Evolutionary conservation across 2,113 vertebrate species (phyloP), one percentile per base, ranked within the genome.

Genomic region (Macroglossus sobrinus): DNA sequence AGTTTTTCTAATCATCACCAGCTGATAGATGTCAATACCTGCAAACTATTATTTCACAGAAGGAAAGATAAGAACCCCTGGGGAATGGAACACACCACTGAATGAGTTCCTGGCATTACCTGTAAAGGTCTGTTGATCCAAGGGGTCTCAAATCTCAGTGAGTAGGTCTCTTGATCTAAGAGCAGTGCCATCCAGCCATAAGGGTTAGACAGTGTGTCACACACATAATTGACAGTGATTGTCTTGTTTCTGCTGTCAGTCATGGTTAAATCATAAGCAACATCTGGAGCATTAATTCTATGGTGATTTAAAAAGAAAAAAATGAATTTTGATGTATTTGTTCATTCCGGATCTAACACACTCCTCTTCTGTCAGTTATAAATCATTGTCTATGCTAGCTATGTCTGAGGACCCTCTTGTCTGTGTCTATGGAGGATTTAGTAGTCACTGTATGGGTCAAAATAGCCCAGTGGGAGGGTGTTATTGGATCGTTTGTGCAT

Each of bases 111-210:
- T 0, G 13, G 0, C 22, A 33, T 98, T 98, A 98, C 98, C 98
- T 99, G 97, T 53, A 99, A 87, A 82, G 96, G 89, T 66, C 88
- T 93, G 92, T 40, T 97, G 87, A 64, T 53, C 75, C 89, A 88
- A 79, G 88, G 82, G 21, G 61, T 97, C 74, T 96, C 91, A 57
- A 99, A 98, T 75, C 71, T 93, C 95, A 99, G 0, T 0, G 50
- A n/a, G 4, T 98, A 98, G 28, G 97, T 98, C 87, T 98, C 98
- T 85, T 97, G 98, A 97, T 98, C 98, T 97, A 98, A 85, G 84
- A 99, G 98, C 11, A 98, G 97, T 90, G 81, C 98, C 98, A 98
- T 96, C 98, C 98, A 99, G 80, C 98, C 98, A 69, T 98, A 66
- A 2, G 38, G 63, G 53, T 98, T 96, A 94, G 98, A 99, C 94